Evolutionary conservation across 2,888 invertebrate species (phyloP).

Genomic region (Ganaspis brasiliensis): DNA sequence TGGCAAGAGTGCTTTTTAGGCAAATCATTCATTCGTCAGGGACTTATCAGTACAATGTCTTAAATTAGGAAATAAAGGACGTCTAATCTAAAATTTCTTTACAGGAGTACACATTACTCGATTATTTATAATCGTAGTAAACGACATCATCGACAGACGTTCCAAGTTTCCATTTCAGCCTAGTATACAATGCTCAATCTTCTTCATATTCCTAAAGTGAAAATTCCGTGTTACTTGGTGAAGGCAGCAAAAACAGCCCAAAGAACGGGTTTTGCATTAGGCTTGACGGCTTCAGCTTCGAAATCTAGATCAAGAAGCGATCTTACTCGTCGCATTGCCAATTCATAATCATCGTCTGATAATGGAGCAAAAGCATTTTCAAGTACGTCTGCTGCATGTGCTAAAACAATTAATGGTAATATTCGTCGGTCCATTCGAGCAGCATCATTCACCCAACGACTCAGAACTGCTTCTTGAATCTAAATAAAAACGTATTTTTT

Average conservation of each 20-base stretch:
- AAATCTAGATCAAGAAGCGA: constrained; percentile 98
- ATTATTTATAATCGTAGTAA: constrained; percentile 19
- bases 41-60: constrained; percentile 16
- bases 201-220: constrained; percentile 21
- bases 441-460: constrained; percentile 98
- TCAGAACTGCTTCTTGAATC: constrained; percentile 98
- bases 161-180: constrained; percentile 24
- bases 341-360: constrained; percentile 97
- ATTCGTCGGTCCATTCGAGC: constrained; percentile 98
- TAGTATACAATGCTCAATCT: constrained; percentile 22
- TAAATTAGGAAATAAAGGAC: constrained; percentile 30
- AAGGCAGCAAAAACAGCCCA: constrained; percentile 99
- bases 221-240: constrained; percentile 89
- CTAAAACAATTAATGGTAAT: constrained; percentile 95
- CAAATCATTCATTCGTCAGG: constrained; percentile 13
- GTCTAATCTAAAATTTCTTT: constrained; percentile 35
- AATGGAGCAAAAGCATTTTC: constrained; percentile 99
- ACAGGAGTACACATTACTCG: constrained; percentile 19
- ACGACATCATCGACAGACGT: constrained; percentile 9
- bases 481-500: constrained; percentile 72
- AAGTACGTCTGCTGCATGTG: constrained; percentile 98
- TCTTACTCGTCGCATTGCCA: constrained; percentile 98
- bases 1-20: constrained; percentile 15
- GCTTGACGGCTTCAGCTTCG: constrained; percentile 96
- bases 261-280: constrained; percentile 95